Conservation (phyloP, 1,140 invertebrate genomes). For the Philotrypesis tridentata region DNA sequence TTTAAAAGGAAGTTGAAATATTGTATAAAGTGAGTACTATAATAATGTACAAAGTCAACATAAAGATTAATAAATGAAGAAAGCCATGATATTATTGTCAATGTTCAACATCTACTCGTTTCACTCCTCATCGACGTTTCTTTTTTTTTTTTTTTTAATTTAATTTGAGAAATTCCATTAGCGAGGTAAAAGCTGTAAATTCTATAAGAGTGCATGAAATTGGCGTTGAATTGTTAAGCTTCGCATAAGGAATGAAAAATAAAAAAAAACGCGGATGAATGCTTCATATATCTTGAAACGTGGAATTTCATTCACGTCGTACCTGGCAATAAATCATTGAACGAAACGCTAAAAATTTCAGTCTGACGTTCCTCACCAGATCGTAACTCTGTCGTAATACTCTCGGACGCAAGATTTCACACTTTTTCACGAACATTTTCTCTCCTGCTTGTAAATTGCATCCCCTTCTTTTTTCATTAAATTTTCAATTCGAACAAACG, state of each 20-base stretch:
- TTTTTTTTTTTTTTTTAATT: too few species aligned
- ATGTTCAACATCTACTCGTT: not conserved
- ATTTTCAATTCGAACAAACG: too few species aligned
- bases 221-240: not conserved
- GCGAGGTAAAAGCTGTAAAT: not conserved
- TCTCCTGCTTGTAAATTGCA: not conserved
- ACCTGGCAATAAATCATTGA: not conserved
- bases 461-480: too few species aligned
- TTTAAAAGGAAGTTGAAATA: not conserved
- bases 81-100: not conserved
- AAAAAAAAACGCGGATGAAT: not conserved
- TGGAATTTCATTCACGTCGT: not conserved
- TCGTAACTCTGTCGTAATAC: not conserved
- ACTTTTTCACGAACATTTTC: not conserved
- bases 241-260: not conserved
- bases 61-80: not conserved
- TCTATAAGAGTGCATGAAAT: not conserved
- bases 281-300: not conserved
- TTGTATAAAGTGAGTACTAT: not conserved
- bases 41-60: slow-evolving; percentile 8
- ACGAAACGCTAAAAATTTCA: not conserved
- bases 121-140: too few species aligned
- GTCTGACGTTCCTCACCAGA: too few species aligned
- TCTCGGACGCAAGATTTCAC: not conserved
- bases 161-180: too few species aligned